A percentile compares a stretch with the other conserved stretches of the same genome.
Conservation (phyloP, 2,888 invertebrate species). For the Heliothis peltigera region DNA sequence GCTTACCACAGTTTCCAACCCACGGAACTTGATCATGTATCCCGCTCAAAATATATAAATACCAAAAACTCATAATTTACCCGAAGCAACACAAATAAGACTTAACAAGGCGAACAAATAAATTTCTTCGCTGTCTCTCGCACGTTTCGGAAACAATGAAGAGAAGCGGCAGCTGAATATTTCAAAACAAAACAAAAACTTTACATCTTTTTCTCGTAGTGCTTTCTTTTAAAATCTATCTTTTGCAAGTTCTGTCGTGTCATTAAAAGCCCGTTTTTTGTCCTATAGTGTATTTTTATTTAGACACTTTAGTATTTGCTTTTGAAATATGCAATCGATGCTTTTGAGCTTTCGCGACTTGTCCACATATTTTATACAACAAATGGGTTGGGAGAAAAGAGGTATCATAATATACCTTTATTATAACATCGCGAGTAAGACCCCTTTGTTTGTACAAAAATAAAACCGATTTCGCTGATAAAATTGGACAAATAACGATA, state of each 20-base stretch:
- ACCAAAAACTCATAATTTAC: slow-evolving; percentile 14
- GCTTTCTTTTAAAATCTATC: slow-evolving; percentile 17
- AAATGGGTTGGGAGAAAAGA: too few species aligned
- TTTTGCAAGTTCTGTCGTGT: slow-evolving; percentile 24
- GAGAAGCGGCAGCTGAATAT: slow-evolving; percentile 33
- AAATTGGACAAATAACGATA: too few species aligned
- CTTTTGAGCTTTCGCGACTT: too few species aligned
- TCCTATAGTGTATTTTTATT: neutral
- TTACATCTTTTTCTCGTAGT: slow-evolving; percentile 5
- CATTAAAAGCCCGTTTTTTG: slow-evolving; percentile 14
- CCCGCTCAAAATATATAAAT: neutral
- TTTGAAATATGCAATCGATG: neutral
- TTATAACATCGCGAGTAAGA: too few species aligned
- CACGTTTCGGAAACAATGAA: slow-evolving; percentile 26
- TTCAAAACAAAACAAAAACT: slow-evolving; percentile 27
- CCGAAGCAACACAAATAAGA: slow-evolving; percentile 25
- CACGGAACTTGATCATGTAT: neutral
- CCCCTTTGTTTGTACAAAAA: too few species aligned
- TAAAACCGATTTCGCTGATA: too few species aligned
- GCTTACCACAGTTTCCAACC: neutral
- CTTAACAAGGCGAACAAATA: slow-evolving; percentile 29
- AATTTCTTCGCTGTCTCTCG: slow-evolving; percentile 37
- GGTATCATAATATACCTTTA: too few species aligned
- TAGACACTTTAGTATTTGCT: too few species aligned
- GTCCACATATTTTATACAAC: too few species aligned